These are phyloP conservation scores for Xestobium rufovillosum DNA, from an alignment of 2,888 invertebrate species.

Conservation along the genomic window DNA sequence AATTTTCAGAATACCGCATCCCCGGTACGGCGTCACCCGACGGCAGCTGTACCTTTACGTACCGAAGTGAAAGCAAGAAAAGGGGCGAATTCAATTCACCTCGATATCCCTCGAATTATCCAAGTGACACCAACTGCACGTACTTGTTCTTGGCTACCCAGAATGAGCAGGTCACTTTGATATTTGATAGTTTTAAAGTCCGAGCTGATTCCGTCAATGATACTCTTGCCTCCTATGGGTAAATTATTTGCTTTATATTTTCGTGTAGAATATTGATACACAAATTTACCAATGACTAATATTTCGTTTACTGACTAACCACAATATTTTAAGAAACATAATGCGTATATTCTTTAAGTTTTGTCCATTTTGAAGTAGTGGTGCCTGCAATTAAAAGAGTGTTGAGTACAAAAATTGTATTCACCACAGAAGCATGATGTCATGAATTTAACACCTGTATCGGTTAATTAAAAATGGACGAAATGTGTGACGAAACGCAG, in stretches of 20 bases:
- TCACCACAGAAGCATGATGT: too few species aligned
- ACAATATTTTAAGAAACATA: too few species aligned
- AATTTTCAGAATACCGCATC: slow-evolving; percentile 73
- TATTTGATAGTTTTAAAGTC: slow-evolving; percentile 88
- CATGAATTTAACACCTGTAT: too few species aligned
- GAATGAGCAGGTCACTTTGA: slow-evolving; percentile 83
- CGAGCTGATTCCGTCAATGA: slow-evolving; percentile 73
- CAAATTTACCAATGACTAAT: too few species aligned
- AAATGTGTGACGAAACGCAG: too few species aligned
- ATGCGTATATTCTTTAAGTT: too few species aligned
- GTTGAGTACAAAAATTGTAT: too few species aligned
- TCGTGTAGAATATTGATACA: too few species aligned
- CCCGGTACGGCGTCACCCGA: slow-evolving; percentile 91
- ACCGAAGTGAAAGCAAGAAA: slow-evolving; percentile 79
- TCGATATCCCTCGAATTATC: slow-evolving; percentile 93
- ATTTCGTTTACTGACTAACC: too few species aligned
- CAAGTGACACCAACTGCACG: slow-evolving; percentile 89
- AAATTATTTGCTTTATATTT: slow-evolving; percentile 30
- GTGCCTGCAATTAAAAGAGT: too few species aligned
- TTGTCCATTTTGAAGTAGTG: too few species aligned
- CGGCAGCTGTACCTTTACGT: slow-evolving; percentile 86
- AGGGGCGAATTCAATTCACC: slow-evolving; percentile 93
- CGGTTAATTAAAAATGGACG: too few species aligned
- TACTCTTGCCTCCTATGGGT: slow-evolving; percentile 70
- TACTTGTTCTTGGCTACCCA: slow-evolving; percentile 81